Evolutionary conservation across 2,888 invertebrate genomes (phyloP).

Genomic region (Opisthograptis luteolata): DNA sequence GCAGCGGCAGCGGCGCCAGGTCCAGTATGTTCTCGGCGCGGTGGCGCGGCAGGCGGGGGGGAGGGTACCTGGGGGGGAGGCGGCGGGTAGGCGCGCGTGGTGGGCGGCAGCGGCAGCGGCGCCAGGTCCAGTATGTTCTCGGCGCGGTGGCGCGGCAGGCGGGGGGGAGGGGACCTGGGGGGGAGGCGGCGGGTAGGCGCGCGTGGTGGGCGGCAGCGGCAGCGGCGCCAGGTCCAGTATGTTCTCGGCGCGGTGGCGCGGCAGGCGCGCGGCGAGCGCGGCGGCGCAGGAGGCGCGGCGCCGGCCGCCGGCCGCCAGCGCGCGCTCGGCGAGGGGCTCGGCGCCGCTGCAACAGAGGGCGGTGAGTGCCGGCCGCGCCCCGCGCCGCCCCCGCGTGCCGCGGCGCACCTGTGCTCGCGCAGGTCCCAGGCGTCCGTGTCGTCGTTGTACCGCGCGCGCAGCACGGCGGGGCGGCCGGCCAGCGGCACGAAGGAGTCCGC

Average conservation of each 20-base stretch:
- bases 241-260: constrained; percentile 86
- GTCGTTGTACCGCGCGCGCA: constrained; percentile 85
- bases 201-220: constrained; percentile 90
- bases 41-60: no score
- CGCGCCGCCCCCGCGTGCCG: constrained; percentile 32
- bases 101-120: no score
- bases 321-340: constrained; percentile 79
- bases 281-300: constrained; percentile 87
- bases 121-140: no score
- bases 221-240: constrained; percentile 90
- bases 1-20: no score
- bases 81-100: no score
- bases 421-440: constrained; percentile 67
- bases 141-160: neutral
- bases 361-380: no score
- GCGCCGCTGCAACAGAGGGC: constrained; percentile 42
- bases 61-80: no score
- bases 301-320: constrained; percentile 85
- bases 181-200: constrained; percentile 85
- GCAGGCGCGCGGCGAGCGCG: constrained; percentile 78
- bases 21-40: no score
- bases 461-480: constrained; percentile 65
- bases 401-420: constrained; percentile 48
- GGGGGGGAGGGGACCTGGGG: constrained; percentile 17
- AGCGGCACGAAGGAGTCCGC: constrained; percentile 95